Evolutionary conservation across 2,888 invertebrate genomes (phyloP).

Genomic region (Dicycla oo): DNA sequence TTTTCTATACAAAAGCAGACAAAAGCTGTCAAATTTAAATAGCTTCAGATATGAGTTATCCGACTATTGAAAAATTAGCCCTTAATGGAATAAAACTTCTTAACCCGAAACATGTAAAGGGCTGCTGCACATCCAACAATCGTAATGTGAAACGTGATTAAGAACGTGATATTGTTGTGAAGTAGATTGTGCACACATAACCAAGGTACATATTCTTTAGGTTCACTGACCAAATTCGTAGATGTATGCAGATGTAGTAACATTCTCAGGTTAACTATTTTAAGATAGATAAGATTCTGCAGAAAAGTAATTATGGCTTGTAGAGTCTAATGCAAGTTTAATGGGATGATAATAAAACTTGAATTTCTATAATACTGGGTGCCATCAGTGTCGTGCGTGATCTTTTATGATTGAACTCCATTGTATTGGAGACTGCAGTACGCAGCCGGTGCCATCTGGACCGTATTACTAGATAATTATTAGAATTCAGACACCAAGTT

Average conservation of each 20-base stretch:
- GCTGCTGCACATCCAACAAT: background rate
- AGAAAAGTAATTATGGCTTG: background rate
- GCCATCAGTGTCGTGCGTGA: background rate
- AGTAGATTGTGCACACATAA: background rate
- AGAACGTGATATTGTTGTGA: background rate
- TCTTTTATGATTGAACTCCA: background rate
- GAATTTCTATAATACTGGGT: background rate
- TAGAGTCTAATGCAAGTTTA: background rate
- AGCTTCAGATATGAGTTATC: too few relatives aligned
- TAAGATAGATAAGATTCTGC: too few relatives aligned
- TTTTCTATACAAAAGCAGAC: too few relatives aligned
- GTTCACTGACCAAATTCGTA: constrained; percentile 1
- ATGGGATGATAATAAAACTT: background rate
- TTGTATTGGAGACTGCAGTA: background rate
- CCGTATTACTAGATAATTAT: constrained; percentile 5
- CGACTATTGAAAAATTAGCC: too few relatives aligned
- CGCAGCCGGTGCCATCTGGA: background rate
- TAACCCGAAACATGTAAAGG: background rate
- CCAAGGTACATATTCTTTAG: too few relatives aligned
- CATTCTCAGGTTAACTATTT: constrained; percentile 5
- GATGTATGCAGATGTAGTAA: background rate
- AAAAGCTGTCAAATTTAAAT: too few relatives aligned
- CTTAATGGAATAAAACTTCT: background rate
- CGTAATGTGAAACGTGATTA: background rate
- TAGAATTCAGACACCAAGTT: background rate